Base-by-base conservation (phyloP, 2,888 invertebrate species). In the Drosophila subquinaria region DNA sequence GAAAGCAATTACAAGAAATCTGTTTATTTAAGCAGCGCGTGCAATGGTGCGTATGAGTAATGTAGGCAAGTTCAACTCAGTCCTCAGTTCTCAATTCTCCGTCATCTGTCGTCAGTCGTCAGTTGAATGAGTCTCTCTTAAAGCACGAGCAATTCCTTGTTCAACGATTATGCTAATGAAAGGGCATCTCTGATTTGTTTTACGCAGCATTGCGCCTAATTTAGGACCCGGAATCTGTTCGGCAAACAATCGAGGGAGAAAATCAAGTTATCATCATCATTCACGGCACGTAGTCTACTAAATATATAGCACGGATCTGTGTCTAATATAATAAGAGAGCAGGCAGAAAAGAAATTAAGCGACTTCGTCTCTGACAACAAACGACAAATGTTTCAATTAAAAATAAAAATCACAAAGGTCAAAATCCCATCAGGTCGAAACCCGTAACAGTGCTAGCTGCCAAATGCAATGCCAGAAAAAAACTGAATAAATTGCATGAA, bases 1-100 rank as follows among this genome's bases (percentile, higher is more conserved):
- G 73, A 82, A 82, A 82, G 84, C 84, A 84, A 84, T 85, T 85
- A 86, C 86, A 76, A 52, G 67, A 73, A 82, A 75, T 79, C 74
- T 84, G 86, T 85, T 85, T 76, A 67, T 79, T 79, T 76, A 81
- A 73, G 82, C 74, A 69, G 56, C 23, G 57, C 69, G 70, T 69
- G 69, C 83, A 79, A 62, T 66, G 70, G 64, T 57, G 73, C 81
- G 78, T 69, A 80, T 74, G 78, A 47, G 72, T 55, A 78, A 71
- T 80, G 72, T 43, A 33, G 23, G 57, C 62, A 52, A 70, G 35
- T 60, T 51, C 17, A 47, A 47, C 36, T 42, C 23, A 42, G 30
- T 42, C 15, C 45, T 11, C 43, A 50, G 45, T 45, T 27, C 6
- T 15, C n/a, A 40, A 9, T 40, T 4, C 3, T 15, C 23, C 40